Evolutionary conservation across 2,888 invertebrate genomes (phyloP), one percentile per base, ranked within the genome.

Genomic region (Atethmia centrago): DNA sequence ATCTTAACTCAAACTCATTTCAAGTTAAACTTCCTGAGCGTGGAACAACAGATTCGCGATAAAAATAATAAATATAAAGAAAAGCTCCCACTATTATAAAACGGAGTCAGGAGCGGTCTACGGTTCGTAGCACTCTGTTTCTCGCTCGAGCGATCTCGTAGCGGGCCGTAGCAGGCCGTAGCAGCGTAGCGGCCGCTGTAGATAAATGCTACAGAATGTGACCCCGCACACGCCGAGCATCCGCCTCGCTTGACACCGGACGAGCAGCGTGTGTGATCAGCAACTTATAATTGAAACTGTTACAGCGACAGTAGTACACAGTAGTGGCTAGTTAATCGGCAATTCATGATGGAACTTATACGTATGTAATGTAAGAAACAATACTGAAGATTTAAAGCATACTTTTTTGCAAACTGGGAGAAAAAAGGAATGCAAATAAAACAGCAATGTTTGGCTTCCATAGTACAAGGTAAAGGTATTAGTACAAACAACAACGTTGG

Each of bases 121-220:
- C 83, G 85, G 77, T 82, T 80, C 84, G 86, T 84, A 86, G 87
- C 84, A 85, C 82, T 72, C 82, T 80, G 83, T 86, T 86, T 86
- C 78, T 63, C 83, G 86, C 85, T 86, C 81, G 83, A 82, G 66
- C 81, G 85, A 75, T 36, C 80, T 53, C 84, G 88, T 84, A 86
- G 89, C 85, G 67, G 61, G 58, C 55, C 81, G 84, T 85, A 77
- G 88, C 84, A 58, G 47, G 62, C 55, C 79, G 84, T 86, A 74
- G 71, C 82, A 68, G 80, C 79, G 82, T 81, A 71, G 68, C 78
- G 83, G 63, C 64, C 81, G 58, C 68, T 80, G 82, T 86, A 83
- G 83, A 83, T 79, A 69, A 82, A 80, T 75, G 75, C 77, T 74
- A 76, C 88, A 80, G 78, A n/a, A 78, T 85, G 75, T 71, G 74